These are phyloP conservation scores for Drosophila watanabei DNA, from an alignment of 1,140 invertebrate species.

Conservation along the genomic window DNA sequence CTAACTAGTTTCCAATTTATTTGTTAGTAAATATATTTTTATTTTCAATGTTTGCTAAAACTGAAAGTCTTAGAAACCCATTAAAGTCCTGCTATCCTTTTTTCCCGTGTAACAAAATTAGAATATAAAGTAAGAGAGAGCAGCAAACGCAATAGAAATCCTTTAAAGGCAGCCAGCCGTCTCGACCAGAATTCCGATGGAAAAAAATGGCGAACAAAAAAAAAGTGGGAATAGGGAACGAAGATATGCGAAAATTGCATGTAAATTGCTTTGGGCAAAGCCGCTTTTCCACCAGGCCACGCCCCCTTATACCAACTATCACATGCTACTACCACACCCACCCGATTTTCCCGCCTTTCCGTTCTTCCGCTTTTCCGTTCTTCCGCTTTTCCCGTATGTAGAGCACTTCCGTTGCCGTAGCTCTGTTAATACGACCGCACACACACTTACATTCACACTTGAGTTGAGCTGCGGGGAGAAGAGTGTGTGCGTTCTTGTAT, in stretches of 20 bases:
- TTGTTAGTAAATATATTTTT: no score
- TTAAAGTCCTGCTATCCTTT: no score
- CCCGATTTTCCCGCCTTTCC: conserved; percentile 12
- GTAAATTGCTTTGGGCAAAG: conserved; percentile 60
- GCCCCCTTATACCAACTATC: neutral
- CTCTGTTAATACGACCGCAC: conserved; percentile 51
- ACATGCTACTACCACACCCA: neutral
- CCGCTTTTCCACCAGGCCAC: conserved; percentile 15
- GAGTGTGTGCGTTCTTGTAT: conserved; percentile 46
- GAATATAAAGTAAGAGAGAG: conserved; percentile 5
- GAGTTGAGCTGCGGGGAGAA: conserved; percentile 1
- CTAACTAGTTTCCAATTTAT: no score
- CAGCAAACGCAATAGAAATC: conserved; percentile 22
- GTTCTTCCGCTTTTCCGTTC: conserved; percentile 9
- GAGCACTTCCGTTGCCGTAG: conserved; percentile 55
- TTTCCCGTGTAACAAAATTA: neutral
- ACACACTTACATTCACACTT: conserved; percentile 7
- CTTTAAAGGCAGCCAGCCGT: conserved; percentile 9
- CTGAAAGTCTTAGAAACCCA: no score
- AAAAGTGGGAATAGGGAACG: conserved; percentile 22
- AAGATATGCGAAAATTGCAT: conserved; percentile 62
- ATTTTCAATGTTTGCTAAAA: no score
- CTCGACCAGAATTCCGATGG: conserved; percentile 1
- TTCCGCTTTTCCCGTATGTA: conserved; percentile 22
- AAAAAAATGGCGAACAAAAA: neutral